Conservation (phyloP, 2,797 vertebrate species). For the Pampus argenteus region DNA sequence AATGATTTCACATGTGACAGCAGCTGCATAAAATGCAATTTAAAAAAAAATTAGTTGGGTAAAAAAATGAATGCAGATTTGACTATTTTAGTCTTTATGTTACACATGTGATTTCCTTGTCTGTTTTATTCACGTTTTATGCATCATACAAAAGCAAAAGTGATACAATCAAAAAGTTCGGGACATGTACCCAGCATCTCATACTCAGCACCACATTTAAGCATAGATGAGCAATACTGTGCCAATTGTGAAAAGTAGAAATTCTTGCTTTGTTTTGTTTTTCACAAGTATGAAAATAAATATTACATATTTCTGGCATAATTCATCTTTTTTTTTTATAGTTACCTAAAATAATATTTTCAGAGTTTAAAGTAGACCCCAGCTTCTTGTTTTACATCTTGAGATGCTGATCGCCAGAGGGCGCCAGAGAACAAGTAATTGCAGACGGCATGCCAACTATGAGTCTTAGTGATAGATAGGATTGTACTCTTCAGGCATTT, state of each 20-base stretch:
- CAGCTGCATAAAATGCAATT: conserved; percentile 43
- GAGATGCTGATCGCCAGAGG: conserved; percentile 45
- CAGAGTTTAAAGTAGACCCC: background rate
- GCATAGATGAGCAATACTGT: conserved; percentile 23
- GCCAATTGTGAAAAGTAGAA: conserved; percentile 11
- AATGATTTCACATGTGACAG: conserved; percentile 23
- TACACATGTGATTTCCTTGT: background rate
- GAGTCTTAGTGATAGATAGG: background rate
- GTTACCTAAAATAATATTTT: background rate
- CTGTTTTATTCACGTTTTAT: background rate
- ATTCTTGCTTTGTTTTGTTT: conserved; percentile 42
- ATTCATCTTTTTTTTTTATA: background rate
- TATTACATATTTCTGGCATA: conserved; percentile 10
- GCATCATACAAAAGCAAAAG: background rate
- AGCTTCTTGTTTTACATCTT: background rate
- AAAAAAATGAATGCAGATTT: conserved; percentile 7
- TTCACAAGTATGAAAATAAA: conserved; percentile 40
- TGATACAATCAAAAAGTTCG: background rate
- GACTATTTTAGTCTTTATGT: background rate
- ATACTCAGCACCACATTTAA: conserved; percentile 21
- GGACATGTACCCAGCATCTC: conserved; percentile 15
- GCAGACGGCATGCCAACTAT: background rate
- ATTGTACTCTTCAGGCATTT: background rate
- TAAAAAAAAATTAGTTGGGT: background rate
- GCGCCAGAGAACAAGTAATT: conserved; percentile 41